Evolutionary conservation across 2,797 vertebrate species (phyloP), one percentile per base, ranked within the genome.

Genomic region (Tapirus indicus): DNA sequence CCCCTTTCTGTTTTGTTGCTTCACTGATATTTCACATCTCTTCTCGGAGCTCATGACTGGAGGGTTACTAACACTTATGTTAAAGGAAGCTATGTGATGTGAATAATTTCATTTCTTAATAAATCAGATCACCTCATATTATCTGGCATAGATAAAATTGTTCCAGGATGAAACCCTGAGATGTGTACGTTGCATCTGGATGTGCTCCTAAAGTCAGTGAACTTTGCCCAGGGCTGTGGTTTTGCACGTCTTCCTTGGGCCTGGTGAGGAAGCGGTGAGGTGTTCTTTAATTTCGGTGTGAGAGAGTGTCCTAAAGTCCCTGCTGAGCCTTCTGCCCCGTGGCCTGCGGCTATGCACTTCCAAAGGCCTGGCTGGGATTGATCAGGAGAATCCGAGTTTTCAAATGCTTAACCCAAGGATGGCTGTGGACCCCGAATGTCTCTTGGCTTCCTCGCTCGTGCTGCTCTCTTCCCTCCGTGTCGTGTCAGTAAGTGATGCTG

Each of bases 51-150:
- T 82, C 23, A 13, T 21, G 35, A 88, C 14, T 64, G 44, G 32
- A 92, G 23, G 35, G 52, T 71, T 32, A 54, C 21, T 68, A 62
- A 41, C 10, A 14, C 6, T 38, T 71, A 0, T 20, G 20, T 68
- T 68, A 38, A 62, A 75, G 91, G 62, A 74, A 93, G 78, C 72
- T 62, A 2, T 71, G 5, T 2, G 21, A 52, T n/a, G 7, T 21
- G 60, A 87, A 56, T 29, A 38, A 56, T 69, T 88, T n/a, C 49
- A 44, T 71, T 95, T 94, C 66, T 74, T 80, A 85, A 58, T 44
- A 74, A 86, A 72, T 27, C 69, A 74, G 44, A 21, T 35, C 10
- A n/a, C 27, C 74, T 20, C 7, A 0, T 27, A 9, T 92, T 85
- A 77, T 32, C 64, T 77, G 38, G 18, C 58, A 60, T 47, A 47